These are phyloP conservation scores for Nemoura dubitans DNA, from an alignment of 2,888 invertebrate species.

Conservation along the genomic window DNA sequence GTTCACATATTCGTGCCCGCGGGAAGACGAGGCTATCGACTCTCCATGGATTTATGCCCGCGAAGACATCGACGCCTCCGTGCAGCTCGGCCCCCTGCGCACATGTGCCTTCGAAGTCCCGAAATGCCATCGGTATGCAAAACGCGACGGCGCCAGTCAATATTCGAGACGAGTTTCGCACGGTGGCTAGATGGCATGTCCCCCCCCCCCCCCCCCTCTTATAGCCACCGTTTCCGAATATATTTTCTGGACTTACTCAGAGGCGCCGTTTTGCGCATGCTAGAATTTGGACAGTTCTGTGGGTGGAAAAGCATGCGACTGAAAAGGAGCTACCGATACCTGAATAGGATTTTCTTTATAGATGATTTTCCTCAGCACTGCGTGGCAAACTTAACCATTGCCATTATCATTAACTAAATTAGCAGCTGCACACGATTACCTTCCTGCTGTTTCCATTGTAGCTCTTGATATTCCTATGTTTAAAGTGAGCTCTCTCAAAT, in stretches of 20 bases:
- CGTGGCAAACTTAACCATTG: no score
- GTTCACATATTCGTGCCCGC: not conserved
- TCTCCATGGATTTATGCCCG: not conserved
- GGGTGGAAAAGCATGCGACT: no score
- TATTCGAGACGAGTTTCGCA: not conserved
- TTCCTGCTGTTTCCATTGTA: no score
- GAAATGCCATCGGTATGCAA: not conserved
- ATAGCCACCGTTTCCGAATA: not conserved
- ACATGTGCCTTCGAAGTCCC: not conserved
- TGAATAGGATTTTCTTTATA: no score
- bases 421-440: no score
- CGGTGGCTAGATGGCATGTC: not conserved
- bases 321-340: no score
- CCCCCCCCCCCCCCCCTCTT: not conserved
- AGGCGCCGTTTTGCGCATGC: not conserved
- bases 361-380: no score
- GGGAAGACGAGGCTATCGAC: not conserved
- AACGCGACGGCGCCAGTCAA: not conserved
- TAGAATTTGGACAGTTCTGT: not conserved
- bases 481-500: no score
- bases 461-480: no score
- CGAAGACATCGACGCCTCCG: not conserved
- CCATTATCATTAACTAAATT: no score
- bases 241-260: not conserved
- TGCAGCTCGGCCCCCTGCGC: not conserved